phyloP scores from a whole-genome alignment of 2,113 vertebrate species.

The Phoxinus phoxinus region DNA sequence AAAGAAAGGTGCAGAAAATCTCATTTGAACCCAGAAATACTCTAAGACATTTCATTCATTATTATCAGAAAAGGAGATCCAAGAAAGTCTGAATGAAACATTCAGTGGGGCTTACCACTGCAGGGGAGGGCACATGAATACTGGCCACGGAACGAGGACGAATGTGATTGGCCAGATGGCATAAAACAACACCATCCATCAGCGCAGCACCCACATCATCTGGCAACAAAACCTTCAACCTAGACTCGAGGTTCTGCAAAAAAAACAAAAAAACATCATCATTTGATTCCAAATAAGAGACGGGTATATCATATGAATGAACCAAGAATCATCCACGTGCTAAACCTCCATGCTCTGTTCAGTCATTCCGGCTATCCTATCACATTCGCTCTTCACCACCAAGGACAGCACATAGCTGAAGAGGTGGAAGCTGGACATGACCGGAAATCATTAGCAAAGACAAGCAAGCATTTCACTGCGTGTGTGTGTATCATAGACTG shows the following conservation, averaged over 20 bases:
- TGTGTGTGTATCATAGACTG: no score
- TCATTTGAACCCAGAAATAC: background rate
- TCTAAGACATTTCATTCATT: background rate
- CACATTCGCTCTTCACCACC: background rate
- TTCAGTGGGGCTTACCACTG: conserved; percentile 84
- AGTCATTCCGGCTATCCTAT: background rate
- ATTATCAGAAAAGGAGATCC: background rate
- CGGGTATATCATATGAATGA: background rate
- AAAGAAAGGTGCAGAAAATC: background rate
- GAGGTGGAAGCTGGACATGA: background rate
- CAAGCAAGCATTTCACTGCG: background rate
- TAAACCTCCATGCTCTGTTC: background rate
- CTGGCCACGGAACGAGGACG: conserved; percentile 95
- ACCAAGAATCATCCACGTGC: background rate
- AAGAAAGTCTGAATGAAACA: background rate
- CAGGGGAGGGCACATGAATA: conserved; percentile 97
- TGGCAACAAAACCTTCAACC: conserved; percentile 94
- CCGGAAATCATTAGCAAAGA: background rate
- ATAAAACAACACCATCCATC: conserved; percentile 98
- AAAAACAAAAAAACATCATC: conserved; percentile 11
- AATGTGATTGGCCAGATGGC: conserved; percentile 98
- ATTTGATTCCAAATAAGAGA: background rate
- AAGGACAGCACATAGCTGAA: conserved; percentile 4
- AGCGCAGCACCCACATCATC: conserved; percentile 94
- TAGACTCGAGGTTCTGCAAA: conserved; percentile 90